phyloP scores from a whole-genome alignment of 2,888 invertebrate genomes.

The Platypus cylindrus region DNA sequence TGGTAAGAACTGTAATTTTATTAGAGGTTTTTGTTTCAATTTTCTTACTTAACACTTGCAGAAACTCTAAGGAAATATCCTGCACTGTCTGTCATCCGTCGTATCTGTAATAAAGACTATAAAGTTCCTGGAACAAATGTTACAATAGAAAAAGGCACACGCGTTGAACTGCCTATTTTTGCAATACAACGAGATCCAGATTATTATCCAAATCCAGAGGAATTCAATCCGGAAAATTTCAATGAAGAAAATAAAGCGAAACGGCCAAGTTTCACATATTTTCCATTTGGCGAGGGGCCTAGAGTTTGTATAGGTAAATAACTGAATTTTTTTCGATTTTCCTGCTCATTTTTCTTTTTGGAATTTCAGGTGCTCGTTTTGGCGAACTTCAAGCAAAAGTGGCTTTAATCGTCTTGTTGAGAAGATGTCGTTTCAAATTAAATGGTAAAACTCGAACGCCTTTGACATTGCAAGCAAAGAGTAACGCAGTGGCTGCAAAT shows the following conservation, averaged over 20 bases:
- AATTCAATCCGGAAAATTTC: conserved; percentile 49
- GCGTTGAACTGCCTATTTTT: conserved; percentile 15
- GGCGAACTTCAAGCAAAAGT: conserved; percentile 1
- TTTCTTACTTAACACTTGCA: too few species aligned
- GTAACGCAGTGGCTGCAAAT: too few species aligned
- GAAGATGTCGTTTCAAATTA: conserved; percentile 18
- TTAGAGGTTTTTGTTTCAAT: too few species aligned
- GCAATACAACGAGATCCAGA: conserved; percentile 19
- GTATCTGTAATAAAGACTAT: conserved; percentile 21
- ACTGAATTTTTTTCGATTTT: too few species aligned
- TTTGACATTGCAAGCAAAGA: too few species aligned
- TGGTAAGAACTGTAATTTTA: conserved; percentile 11
- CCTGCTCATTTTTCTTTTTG: too few species aligned
- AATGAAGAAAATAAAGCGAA: conserved; percentile 38
- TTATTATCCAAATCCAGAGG: conserved; percentile 40
- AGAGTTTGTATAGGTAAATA: conserved; percentile 42
- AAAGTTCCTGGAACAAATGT: conserved; percentile 17
- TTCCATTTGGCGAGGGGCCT: conserved; percentile 44
- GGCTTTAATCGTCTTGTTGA: neutral
- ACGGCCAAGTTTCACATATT: conserved; percentile 31
- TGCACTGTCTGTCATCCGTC: conserved; percentile 18
- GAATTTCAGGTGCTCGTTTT: neutral
- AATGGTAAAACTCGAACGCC: conserved; percentile 21
- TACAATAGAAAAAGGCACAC: conserved; percentile 5
- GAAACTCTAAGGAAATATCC: conserved; percentile 24